Percentiles rank a stretch among this genome's conserved stretches.
phyloP scores from a whole-genome alignment of 2,797 vertebrate genomes.

The Bryconaethiops microstoma region DNA sequence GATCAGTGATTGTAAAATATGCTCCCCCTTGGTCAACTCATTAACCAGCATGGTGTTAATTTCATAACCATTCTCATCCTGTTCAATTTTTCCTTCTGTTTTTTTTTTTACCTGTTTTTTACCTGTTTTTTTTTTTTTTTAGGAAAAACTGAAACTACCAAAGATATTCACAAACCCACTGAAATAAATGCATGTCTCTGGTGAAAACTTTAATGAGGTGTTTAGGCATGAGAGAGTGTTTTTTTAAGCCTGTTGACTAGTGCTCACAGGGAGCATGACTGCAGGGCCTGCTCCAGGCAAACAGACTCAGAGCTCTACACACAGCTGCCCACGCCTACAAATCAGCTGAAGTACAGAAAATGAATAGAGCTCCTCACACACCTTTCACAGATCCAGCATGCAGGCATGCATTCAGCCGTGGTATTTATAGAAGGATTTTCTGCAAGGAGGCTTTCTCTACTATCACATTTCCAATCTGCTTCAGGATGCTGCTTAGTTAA shows the following conservation, averaged over 20 bases:
- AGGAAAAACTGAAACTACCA: not conserved
- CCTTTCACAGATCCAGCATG: not conserved
- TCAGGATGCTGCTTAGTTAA: constrained; percentile 12
- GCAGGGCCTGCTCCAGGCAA: not conserved
- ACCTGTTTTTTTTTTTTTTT: too few species aligned
- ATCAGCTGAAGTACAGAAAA: not conserved
- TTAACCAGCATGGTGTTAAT: too few species aligned
- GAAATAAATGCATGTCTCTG: not conserved
- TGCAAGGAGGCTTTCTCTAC: not conserved
- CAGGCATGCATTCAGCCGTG: not conserved
- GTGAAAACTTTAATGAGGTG: not conserved
- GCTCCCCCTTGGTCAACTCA: too few species aligned
- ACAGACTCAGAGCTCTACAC: not conserved
- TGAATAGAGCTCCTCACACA: not conserved
- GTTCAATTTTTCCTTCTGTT: too few species aligned
- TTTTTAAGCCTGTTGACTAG: constrained; percentile 6
- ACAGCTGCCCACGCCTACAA: not conserved
- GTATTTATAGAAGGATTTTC: not conserved
- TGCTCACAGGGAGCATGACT: constrained; percentile 5
- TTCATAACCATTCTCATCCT: too few species aligned
- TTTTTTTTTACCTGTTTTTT: too few species aligned
- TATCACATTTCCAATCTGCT: constrained; percentile 14
- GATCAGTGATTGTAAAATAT: too few species aligned
- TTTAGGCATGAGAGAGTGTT: constrained; percentile 7
- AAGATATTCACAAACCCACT: not conserved